Percentiles rank a stretch among this genome's conserved stretches.
phyloP scores from a whole-genome alignment of 2,797 vertebrate species.

The Gymnothorax reevesii region DNA sequence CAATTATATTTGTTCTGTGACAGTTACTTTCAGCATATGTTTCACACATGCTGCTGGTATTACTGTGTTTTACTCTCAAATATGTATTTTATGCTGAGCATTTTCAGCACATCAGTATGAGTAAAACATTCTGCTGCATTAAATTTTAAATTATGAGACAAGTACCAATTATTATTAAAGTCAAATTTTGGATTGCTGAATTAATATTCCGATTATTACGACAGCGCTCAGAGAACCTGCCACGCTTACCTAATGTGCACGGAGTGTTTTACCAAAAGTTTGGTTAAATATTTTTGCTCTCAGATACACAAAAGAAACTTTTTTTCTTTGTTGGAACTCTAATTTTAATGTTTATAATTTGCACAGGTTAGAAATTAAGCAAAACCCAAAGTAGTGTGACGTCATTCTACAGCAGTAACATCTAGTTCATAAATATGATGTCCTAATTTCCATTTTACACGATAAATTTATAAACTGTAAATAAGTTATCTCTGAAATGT shows the following conservation, averaged over 20 bases:
- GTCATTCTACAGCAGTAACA: neutral
- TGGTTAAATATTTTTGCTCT: neutral
- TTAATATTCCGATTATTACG: neutral
- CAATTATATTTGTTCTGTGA: neutral
- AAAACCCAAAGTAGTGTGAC: slow-evolving; percentile 3
- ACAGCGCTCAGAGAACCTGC: neutral
- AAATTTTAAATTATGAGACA: neutral
- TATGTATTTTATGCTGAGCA: neutral
- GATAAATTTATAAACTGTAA: neutral
- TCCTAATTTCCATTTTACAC: neutral
- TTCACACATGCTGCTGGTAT: neutral
- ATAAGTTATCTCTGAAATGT: neutral
- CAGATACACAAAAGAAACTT: neutral
- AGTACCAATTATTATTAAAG: neutral
- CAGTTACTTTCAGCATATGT: neutral
- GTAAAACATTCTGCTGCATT: neutral
- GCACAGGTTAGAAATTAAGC: slow-evolving; percentile 3
- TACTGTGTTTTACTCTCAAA: neutral
- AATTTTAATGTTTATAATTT: neutral
- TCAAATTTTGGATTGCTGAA: neutral
- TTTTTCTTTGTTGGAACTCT: neutral
- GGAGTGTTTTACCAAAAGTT: neutral
- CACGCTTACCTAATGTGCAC: neutral
- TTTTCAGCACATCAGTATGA: neutral
- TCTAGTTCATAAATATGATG: neutral